A percentile compares a stretch with the other conserved stretches of the same genome.
These are phyloP conservation scores for Eilema griseolum DNA, from an alignment of 2,888 invertebrate species.

Conservation along the genomic window DNA sequence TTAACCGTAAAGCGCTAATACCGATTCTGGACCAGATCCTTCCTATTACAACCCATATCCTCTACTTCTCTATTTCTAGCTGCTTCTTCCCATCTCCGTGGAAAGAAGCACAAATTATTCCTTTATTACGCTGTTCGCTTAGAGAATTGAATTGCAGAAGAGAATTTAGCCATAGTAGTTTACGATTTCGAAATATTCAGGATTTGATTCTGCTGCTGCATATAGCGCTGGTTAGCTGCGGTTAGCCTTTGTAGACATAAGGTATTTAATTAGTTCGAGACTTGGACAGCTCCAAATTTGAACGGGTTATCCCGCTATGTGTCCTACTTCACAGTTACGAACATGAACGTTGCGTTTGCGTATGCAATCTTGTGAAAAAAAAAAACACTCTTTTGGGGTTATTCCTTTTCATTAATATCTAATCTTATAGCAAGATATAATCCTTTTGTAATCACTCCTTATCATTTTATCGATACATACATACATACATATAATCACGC, in stretches of 20 bases:
- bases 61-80: too few species aligned
- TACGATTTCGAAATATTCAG: not conserved
- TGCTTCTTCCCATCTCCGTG: too few species aligned
- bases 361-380: not conserved
- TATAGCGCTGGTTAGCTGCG: not conserved
- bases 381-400: not conserved
- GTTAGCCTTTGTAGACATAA: constrained; percentile 1
- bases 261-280: constrained; percentile 4
- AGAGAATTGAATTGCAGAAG: too few species aligned
- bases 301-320: not conserved
- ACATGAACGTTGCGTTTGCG: not conserved
- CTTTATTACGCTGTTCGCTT: too few species aligned
- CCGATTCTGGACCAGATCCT: too few species aligned
- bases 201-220: not conserved
- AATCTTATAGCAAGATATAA: not conserved
- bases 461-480: too few species aligned
- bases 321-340: not conserved
- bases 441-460: not conserved
- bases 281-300: not conserved
- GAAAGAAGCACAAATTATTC: too few species aligned
- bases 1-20: too few species aligned
- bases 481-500: too few species aligned
- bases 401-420: not conserved
- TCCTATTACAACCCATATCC: too few species aligned
- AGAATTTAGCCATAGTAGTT: too few species aligned